phyloP scores from a whole-genome alignment of 2,113 vertebrate genomes.

The Neolamprologus modestus region DNA sequence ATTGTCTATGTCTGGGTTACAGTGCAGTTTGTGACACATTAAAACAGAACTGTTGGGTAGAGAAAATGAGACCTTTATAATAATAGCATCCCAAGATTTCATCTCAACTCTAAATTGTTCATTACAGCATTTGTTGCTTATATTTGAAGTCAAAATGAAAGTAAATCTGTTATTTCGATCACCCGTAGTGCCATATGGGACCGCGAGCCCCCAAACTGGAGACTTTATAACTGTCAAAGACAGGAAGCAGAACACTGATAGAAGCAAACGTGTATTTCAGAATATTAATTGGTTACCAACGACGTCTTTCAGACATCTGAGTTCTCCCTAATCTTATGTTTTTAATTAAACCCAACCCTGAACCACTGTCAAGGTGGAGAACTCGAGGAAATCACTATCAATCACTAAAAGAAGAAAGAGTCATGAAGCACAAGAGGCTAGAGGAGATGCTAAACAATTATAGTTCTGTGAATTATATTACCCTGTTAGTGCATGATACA shows the following conservation, averaged over 20 bases:
- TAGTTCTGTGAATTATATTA: neutral
- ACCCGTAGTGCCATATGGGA: accelerated
- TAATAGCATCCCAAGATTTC: neutral
- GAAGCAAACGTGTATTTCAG: neutral
- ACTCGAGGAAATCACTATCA: too few relatives aligned
- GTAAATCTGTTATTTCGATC: neutral
- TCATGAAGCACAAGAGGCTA: neutral
- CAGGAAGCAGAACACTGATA: neutral
- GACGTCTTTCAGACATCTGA: neutral
- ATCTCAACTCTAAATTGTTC: neutral
- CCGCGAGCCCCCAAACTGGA: neutral
- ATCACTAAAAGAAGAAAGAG: neutral
- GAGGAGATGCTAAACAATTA: neutral
- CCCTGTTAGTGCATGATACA: accelerated
- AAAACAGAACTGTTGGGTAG: neutral
- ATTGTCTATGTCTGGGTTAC: neutral
- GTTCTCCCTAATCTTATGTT: neutral
- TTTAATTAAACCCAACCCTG: neutral
- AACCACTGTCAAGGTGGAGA: accelerated
- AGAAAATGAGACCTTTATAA: neutral
- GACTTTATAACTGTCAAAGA: neutral
- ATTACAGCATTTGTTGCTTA: neutral
- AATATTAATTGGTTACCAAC: neutral
- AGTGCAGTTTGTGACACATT: neutral
- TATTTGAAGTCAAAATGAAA: neutral